Evolutionary conservation across 1,140 invertebrate species (phyloP).

Genomic region (Tachypleus tridentatus): DNA sequence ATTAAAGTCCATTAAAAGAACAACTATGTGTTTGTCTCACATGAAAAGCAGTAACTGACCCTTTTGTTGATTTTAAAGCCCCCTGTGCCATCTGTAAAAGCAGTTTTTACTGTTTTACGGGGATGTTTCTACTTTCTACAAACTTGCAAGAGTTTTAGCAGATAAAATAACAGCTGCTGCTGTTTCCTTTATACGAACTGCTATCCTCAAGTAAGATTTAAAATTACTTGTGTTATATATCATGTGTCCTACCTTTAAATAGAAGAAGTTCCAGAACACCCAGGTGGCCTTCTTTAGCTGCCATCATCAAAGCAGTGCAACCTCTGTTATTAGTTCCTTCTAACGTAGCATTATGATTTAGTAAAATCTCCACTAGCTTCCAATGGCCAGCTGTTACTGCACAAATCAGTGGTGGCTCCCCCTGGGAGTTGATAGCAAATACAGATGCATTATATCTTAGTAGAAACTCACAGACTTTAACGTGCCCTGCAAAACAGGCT

Average conservation of each 20-base stretch:
- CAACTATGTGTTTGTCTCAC: too few relatives aligned
- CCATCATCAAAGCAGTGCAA: conserved; percentile 69
- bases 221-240: too few relatives aligned
- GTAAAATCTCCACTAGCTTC: conserved; percentile 50
- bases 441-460: conserved; percentile 62
- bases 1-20: too few relatives aligned
- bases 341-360: conserved; percentile 44
- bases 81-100: too few relatives aligned
- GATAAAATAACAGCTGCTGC: too few relatives aligned
- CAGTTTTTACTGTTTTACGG: too few relatives aligned
- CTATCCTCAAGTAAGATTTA: too few relatives aligned
- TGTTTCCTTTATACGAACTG: too few relatives aligned
- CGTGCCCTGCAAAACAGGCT: conserved; percentile 67
- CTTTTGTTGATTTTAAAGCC: too few relatives aligned
- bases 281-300: conserved; percentile 73
- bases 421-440: conserved; percentile 52
- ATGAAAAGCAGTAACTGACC: too few relatives aligned
- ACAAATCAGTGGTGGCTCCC: conserved; percentile 63
- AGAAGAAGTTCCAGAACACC: conserved; percentile 76
- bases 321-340: conserved; percentile 53
- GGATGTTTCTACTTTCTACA: too few relatives aligned
- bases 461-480: conserved; percentile 60
- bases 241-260: conserved; percentile 45
- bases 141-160: too few relatives aligned
- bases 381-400: conserved; percentile 79